Evolutionary conservation across 2,888 invertebrate species (phyloP).

Genomic region (Ommatoiulus sabulosus): DNA sequence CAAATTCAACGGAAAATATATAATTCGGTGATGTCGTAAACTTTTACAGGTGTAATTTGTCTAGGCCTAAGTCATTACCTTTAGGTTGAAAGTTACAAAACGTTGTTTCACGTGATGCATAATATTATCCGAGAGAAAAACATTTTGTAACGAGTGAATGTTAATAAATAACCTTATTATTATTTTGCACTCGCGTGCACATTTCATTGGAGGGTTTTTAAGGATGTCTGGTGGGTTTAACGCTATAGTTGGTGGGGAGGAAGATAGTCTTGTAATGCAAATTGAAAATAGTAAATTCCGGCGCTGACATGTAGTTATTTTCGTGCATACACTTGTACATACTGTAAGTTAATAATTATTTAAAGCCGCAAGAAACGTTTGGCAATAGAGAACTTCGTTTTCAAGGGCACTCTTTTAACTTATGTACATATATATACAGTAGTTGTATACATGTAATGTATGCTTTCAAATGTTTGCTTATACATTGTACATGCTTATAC

Average conservation of each 20-base stretch:
- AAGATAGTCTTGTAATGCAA: background rate
- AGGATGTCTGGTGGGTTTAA: background rate
- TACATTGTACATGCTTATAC: no score
- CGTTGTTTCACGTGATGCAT: constrained; percentile 25
- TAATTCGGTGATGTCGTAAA: background rate
- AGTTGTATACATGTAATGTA: no score
- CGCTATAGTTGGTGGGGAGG: background rate
- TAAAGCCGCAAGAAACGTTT: background rate
- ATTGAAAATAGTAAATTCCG: background rate
- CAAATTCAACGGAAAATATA: background rate
- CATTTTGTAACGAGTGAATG: background rate
- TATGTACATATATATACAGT: no score
- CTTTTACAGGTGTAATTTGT: background rate
- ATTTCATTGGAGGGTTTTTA: background rate
- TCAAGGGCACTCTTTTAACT: background rate
- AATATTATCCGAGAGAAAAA: background rate
- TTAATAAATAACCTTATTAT: constrained; percentile 25
- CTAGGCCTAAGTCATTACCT: constrained; percentile 9
- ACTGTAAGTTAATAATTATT: background rate
- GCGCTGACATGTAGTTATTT: constrained; percentile 23
- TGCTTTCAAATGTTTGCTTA: no score
- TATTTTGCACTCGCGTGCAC: constrained; percentile 14
- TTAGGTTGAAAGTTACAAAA: background rate
- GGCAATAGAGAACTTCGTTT: background rate
- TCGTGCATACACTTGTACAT: background rate